Percentiles rank a stretch among this genome's conserved stretches.
phyloP scores from a whole-genome alignment of 1,140 invertebrate genomes.

The Sinonovacula constricta region DNA sequence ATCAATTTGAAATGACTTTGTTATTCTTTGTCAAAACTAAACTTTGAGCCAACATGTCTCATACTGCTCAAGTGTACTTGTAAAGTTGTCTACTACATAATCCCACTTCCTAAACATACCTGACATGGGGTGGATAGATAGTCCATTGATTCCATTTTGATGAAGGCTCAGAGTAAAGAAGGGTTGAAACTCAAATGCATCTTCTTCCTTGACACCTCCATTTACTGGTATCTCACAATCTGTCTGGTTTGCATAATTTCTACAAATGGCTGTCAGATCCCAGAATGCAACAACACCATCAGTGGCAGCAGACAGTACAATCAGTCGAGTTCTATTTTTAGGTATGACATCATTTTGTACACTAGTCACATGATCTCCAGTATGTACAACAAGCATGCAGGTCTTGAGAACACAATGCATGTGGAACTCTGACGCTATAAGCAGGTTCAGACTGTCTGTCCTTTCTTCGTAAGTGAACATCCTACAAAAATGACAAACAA shows the following conservation, averaged over 20 bases:
- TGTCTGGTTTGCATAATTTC: background rate
- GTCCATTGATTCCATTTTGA: constrained; percentile 86
- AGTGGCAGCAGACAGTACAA: constrained; percentile 82
- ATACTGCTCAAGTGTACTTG: too few relatives aligned
- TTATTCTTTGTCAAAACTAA: background rate
- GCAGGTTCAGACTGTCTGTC: constrained; percentile 45
- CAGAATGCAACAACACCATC: constrained; percentile 85
- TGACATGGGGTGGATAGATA: too few relatives aligned
- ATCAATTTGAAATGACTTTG: background rate
- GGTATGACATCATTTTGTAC: too few relatives aligned
- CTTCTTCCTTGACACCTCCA: background rate
- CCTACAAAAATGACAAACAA: constrained; percentile 59
- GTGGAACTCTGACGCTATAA: constrained; percentile 66
- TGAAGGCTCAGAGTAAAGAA: constrained; percentile 80
- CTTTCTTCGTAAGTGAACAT: constrained; percentile 71
- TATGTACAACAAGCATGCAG: constrained; percentile 46
- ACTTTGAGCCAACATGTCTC: background rate
- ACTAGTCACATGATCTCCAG: too few relatives aligned
- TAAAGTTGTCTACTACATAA: constrained; percentile 43
- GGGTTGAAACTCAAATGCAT: constrained; percentile 59
- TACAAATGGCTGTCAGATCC: constrained; percentile 77
- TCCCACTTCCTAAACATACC: constrained; percentile 52
- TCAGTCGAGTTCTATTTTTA: background rate
- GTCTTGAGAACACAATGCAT: constrained; percentile 75
- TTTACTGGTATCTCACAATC: background rate